These are phyloP conservation scores for Pangasius macronema DNA, from an alignment of 2,797 vertebrate species.

Conservation along the genomic window DNA sequence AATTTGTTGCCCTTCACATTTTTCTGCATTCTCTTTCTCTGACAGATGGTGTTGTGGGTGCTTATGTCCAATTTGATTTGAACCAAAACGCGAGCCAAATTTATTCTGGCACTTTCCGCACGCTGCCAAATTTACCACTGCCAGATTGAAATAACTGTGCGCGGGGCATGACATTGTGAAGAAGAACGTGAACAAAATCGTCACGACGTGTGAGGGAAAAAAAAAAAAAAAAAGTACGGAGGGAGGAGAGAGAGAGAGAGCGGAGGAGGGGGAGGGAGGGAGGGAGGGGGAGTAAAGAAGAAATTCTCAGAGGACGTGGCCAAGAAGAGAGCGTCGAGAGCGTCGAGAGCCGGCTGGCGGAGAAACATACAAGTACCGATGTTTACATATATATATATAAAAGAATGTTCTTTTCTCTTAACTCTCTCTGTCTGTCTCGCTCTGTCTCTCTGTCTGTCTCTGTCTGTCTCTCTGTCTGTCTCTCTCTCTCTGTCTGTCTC, in stretches of 20 bases:
- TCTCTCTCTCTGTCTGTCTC: too few relatives aligned
- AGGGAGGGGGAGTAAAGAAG: constrained; percentile 44
- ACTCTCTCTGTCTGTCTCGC: constrained; percentile 33
- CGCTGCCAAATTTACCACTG: constrained; percentile 78
- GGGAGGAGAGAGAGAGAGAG: constrained; percentile 6
- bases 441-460: constrained; percentile 62
- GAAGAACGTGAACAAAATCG: constrained; percentile 80
- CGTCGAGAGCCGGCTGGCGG: constrained; percentile 32
- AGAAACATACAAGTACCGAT: constrained; percentile 1
- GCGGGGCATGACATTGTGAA: constrained; percentile 82
- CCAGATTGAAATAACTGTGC: constrained; percentile 81
- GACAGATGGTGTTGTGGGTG: constrained; percentile 87
- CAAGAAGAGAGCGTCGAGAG: constrained; percentile 35
- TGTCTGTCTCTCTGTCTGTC: too few relatives aligned
- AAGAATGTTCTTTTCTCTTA: background rate
- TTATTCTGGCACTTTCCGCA: constrained; percentile 80
- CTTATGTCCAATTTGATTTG: constrained; percentile 89
- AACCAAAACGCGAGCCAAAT: constrained; percentile 84
- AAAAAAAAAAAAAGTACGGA: constrained; percentile 63
- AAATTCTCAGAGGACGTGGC: constrained; percentile 48
- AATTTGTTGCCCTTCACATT: constrained; percentile 78
- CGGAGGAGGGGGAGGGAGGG: background rate
- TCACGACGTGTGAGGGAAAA: constrained; percentile 70
- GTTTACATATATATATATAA: background rate
- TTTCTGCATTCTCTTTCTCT: constrained; percentile 75